These are phyloP conservation scores for Myocastor coypus DNA, from an alignment of 2,113 vertebrate genomes.

Conservation along the genomic window DNA sequence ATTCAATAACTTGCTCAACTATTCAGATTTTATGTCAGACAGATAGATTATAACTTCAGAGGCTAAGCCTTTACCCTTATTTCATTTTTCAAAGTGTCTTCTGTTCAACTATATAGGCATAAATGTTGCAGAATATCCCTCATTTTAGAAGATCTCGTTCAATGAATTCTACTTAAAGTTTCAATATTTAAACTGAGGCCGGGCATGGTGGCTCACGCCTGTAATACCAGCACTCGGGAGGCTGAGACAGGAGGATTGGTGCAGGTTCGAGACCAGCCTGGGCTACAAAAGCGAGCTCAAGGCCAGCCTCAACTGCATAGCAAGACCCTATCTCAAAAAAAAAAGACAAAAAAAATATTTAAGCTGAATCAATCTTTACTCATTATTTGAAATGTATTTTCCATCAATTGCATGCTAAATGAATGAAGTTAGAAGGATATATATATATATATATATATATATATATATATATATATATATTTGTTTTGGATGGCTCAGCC, in stretches of 20 bases:
- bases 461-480: no score
- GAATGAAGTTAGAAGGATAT: not conserved
- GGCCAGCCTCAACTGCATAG: no score
- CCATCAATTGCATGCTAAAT: not conserved
- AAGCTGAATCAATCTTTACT: conserved; percentile 7
- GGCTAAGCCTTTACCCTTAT: not conserved
- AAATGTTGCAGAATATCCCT: not conserved
- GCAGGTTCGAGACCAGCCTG: no score
- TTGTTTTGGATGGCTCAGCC: no score
- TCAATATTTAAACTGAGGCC: not conserved
- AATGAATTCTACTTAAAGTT: not conserved
- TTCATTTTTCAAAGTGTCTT: not conserved
- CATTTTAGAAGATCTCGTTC: not conserved
- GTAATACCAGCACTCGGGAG: no score
- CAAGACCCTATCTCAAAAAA: no score
- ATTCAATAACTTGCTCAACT: not conserved
- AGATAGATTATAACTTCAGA: not conserved
- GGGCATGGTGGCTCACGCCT: no score
- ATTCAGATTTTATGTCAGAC: not conserved
- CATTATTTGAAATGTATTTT: not conserved
- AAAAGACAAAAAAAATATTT: no score
- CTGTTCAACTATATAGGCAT: not conserved
- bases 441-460: no score
- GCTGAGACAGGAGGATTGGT: no score
- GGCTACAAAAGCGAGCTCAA: no score